phyloP scores from a whole-genome alignment of 1,140 invertebrate genomes.

The Drosophila ficusphila region DNA sequence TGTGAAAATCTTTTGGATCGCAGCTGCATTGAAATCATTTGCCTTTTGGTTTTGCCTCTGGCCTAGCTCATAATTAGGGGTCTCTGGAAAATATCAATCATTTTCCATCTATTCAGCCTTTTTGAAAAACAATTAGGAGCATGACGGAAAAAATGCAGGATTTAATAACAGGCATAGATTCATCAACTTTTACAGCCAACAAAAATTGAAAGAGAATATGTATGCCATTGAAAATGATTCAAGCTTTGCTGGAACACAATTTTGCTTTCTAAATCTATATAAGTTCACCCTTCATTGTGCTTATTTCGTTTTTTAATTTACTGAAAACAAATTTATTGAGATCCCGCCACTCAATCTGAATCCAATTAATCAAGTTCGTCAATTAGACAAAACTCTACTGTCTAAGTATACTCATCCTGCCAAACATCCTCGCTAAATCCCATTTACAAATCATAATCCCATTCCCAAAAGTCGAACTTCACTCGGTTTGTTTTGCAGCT shows the following conservation, averaged over 20 bases:
- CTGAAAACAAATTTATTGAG: too few species aligned
- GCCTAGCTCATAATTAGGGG: constrained; percentile 19
- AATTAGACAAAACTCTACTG: constrained; percentile 4
- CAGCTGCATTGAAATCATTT: constrained; percentile 27
- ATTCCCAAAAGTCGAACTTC: constrained; percentile 1
- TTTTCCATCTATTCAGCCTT: constrained; percentile 15
- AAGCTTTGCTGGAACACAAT: too few species aligned
- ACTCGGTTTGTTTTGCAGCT: constrained; percentile 10
- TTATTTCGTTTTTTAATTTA: too few species aligned
- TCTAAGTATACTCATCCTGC: constrained; percentile 6
- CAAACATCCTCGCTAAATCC: background rate
- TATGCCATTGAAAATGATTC: too few species aligned
- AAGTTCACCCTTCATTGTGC: too few species aligned
- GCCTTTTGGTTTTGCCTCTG: background rate
- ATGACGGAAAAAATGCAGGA: background rate
- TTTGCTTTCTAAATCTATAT: too few species aligned
- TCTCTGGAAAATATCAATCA: constrained; percentile 18
- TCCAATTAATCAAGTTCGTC: constrained; percentile 8
- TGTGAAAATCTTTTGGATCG: background rate
- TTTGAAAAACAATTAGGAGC: background rate
- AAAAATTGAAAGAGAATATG: too few species aligned
- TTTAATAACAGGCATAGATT: background rate
- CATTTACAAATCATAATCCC: constrained; percentile 14
- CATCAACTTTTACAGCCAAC: background rate
- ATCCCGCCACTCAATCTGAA: too few species aligned